Evolutionary conservation across 2,113 vertebrate genomes (phyloP).

Genomic region (Calidris pugnax): DNA sequence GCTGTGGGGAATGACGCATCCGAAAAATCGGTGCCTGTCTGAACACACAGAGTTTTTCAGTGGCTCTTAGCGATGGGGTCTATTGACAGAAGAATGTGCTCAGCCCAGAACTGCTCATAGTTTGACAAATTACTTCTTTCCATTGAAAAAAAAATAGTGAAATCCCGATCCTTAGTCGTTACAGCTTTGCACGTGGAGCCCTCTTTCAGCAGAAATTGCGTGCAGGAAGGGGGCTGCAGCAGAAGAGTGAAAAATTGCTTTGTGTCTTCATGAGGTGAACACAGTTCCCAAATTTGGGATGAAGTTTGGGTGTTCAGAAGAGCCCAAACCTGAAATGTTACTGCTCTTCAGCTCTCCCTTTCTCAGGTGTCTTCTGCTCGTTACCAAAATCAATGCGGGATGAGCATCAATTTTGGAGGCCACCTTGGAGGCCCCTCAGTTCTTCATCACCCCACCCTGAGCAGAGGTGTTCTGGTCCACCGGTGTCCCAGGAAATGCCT

Average conservation of each 20-base stretch:
- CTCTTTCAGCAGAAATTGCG: not conserved
- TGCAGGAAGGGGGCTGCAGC: not conserved
- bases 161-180: not conserved
- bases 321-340: too few species aligned
- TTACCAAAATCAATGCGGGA: accelerated
- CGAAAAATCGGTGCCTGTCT: not conserved
- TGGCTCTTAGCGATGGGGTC: not conserved
- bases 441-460: not conserved
- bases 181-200: not conserved
- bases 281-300: not conserved
- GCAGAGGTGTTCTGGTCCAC: too few species aligned
- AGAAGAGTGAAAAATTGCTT: not conserved
- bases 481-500: not conserved
- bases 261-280: not conserved
- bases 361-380: not conserved
- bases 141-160: not conserved
- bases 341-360: not conserved
- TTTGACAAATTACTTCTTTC: not conserved
- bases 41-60: not conserved
- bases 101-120: not conserved
- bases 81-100: not conserved
- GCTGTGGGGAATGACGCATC: not conserved
- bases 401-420: not conserved
- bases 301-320: not conserved
- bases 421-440: not conserved